A percentile compares a stretch with the other conserved stretches of the same genome.
Evolutionary conservation across 2,797 vertebrate genomes (phyloP).

Genomic region (Carcharodon carcharias): DNA sequence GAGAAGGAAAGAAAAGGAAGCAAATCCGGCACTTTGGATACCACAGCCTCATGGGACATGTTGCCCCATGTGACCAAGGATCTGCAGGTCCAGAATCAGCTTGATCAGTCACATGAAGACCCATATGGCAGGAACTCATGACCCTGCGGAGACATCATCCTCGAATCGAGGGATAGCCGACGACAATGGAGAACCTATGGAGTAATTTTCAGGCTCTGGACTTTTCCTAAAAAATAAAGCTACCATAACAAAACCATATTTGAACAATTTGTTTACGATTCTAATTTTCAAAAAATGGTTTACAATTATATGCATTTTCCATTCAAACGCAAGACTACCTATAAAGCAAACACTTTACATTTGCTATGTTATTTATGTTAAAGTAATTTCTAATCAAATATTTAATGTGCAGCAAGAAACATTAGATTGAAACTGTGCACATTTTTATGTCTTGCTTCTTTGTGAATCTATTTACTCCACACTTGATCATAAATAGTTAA

Average conservation of each 20-base stretch:
- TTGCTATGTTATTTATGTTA: background rate
- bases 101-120: no score
- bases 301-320: background rate
- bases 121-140: no score
- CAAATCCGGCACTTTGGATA: no score
- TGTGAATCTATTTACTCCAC: background rate
- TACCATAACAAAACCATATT: background rate
- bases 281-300: background rate
- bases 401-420: background rate
- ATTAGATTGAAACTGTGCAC: background rate
- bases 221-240: background rate
- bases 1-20: no score
- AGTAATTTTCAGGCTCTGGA: background rate
- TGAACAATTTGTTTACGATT: background rate
- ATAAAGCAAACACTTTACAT: background rate
- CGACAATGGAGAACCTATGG: background rate
- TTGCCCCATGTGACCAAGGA: no score
- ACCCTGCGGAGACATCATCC: no score
- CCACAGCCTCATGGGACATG: no score
- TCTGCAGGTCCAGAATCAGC: no score
- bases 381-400: background rate
- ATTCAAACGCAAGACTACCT: no score
- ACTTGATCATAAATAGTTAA: background rate
- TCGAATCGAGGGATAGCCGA: no score
- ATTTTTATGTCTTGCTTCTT: background rate